These are phyloP conservation scores for Ameiurus melas DNA, from an alignment of 2,113 vertebrate genomes.

Conservation along the genomic window DNA sequence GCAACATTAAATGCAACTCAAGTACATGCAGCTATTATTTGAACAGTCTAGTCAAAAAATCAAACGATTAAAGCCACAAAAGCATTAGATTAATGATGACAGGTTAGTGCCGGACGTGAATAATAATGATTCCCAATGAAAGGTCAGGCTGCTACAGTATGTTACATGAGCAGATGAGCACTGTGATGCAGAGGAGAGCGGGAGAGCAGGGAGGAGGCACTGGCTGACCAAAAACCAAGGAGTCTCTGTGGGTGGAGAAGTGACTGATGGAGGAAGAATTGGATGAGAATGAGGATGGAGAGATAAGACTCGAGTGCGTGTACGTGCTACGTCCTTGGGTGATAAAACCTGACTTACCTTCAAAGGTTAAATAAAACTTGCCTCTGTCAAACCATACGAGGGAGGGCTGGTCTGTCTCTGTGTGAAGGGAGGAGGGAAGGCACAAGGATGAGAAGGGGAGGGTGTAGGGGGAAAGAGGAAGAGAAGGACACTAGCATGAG, in stretches of 20 bases:
- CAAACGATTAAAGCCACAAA: slow-evolving; percentile 21
- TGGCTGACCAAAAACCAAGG: slow-evolving; percentile 2
- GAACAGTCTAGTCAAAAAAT: slow-evolving; percentile 9
- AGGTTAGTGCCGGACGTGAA: slow-evolving; percentile 57
- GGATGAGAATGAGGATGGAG: slow-evolving; percentile 53
- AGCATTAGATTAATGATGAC: slow-evolving; percentile 8
- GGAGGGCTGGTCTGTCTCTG: slow-evolving; percentile 99
- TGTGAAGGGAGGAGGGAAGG: slow-evolving; percentile 80
- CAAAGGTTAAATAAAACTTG: slow-evolving; percentile 99
- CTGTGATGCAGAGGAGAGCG: slow-evolving; percentile 42
- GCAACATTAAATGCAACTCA: slow-evolving; percentile 8
- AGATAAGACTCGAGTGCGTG: slow-evolving; percentile 70
- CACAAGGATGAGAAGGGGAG: slow-evolving; percentile 69
- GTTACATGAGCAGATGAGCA: slow-evolving; percentile 56
- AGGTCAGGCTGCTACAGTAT: slow-evolving; percentile 41
- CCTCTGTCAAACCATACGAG: slow-evolving; percentile 99
- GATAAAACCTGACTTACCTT: slow-evolving; percentile 92
- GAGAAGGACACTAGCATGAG: slow-evolving; percentile 98
- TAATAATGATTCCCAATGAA: slow-evolving; percentile 40
- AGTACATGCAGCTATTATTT: slow-evolving; percentile 30
- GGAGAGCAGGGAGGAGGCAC: slow-evolving; percentile 8
- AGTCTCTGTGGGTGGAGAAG: not conserved
- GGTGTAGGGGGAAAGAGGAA: slow-evolving; percentile 79
- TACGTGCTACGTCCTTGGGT: slow-evolving; percentile 68
- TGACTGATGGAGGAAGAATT: not conserved